Base-by-base conservation (phyloP, 2,797 vertebrate species). In the Bryconaethiops microstoma region DNA sequence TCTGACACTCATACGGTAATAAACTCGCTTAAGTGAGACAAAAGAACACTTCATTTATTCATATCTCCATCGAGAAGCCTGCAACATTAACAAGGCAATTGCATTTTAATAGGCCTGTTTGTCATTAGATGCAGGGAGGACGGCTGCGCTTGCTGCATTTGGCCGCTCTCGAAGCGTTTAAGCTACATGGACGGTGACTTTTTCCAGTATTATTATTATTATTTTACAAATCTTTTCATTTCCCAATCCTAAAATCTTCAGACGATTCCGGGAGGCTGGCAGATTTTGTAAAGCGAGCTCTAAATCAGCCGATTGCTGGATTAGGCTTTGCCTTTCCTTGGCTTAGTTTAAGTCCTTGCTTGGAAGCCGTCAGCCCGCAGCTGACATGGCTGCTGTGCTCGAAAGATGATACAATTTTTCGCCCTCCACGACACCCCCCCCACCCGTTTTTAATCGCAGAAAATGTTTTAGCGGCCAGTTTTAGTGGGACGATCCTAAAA, bases 1-100 rank as follows among this genome's bases (percentile, higher is more conserved):
- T 82, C 74, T 82, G 71, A 84, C 71, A 76, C 72, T 82, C 77
- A 82, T 87, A 78, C 7, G 39, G 39, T 80, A 82, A 82, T 84
- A 78, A 82, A 87, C 83, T 54, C 8, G 75, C 70, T 83, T 81
- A 79, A 80, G 59, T 65, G 76, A 76, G 40, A 87, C 79, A 83
- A 78, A 83, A 85, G 74, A 78, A 81, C 50, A 17, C 71, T 76
- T 83, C 40, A 48, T 78, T 85, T 82, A 80, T 82, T 85, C 73
- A 85, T 81, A 60, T 60, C 67, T 62, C 77, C 39, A 42, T 81
- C 57, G 39, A 84, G 71, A 74, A 63, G 78, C 21, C 39, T 63
- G 77, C 86, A 84, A 79, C 78, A 79, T 82, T 60, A 42, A 79
- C 63, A 63, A 39, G 57, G 69, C 23, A 42, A 79, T 67, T 77